phyloP scores from a whole-genome alignment of 2,888 invertebrate genomes.

The Lasioglossum zephyrum region DNA sequence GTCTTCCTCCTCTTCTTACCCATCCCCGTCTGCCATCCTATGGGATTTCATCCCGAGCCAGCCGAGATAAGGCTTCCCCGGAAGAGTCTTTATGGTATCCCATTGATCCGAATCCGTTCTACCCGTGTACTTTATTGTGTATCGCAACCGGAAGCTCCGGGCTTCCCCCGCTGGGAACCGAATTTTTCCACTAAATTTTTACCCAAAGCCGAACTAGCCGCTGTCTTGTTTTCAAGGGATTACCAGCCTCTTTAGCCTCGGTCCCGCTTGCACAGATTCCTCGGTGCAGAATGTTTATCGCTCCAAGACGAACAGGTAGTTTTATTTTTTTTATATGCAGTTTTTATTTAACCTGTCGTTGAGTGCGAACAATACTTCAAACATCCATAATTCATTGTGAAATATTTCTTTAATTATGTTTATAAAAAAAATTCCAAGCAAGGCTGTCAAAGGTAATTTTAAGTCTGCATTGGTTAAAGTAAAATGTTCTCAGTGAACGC shows the following conservation, averaged over 20 bases:
- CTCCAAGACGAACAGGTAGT: no score
- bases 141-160: conserved; percentile 39
- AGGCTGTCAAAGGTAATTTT: no score
- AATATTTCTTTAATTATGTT: no score
- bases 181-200: conserved; percentile 28
- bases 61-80: conserved; percentile 57
- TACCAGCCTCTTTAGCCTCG: not conserved
- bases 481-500: not conserved
- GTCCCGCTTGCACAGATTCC: not conserved
- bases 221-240: conserved; percentile 12
- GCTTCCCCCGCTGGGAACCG: not conserved
- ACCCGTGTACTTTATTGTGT: conserved; percentile 45
- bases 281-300: no score
- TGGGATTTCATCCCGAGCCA: conserved; percentile 48
- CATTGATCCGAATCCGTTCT: conserved; percentile 62
- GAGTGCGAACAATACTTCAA: no score
- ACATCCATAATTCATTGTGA: no score
- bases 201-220: not conserved
- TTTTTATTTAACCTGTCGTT: no score
- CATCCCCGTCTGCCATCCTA: conserved; percentile 11
- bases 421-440: no score
- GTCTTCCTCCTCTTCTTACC: not conserved
- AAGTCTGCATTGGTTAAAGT: no score
- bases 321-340: no score
- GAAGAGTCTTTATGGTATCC: conserved; percentile 57